phyloP scores from a whole-genome alignment of 2,888 invertebrate genomes.

The Rotaria sp. region DNA sequence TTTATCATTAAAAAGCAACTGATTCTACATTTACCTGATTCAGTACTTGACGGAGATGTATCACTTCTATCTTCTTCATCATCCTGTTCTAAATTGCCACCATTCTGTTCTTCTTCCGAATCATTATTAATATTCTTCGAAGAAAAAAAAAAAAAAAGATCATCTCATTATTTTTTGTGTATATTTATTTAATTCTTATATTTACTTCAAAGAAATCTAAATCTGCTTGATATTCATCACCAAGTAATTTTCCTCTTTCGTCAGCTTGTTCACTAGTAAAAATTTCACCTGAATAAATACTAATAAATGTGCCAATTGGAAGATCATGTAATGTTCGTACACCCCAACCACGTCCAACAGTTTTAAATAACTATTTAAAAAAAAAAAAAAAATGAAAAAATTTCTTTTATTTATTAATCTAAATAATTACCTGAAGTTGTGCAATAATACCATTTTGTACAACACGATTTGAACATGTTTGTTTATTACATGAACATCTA shows the following conservation, averaged over 20 bases:
- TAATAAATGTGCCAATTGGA: conserved; percentile 85
- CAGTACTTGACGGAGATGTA: neutral
- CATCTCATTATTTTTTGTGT: neutral
- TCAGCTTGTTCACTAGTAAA: conserved; percentile 69
- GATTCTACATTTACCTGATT: neutral
- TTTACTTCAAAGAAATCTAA: conserved; percentile 78
- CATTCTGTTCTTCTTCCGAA: neutral
- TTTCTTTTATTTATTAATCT: too few species aligned
- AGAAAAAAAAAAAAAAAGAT: neutral
- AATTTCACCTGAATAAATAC: conserved; percentile 85
- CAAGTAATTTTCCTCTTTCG: conserved; percentile 67
- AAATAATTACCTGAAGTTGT: conserved; percentile 59
- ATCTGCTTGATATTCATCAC: conserved; percentile 89
- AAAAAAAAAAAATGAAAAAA: neutral
- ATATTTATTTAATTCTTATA: too few species aligned
- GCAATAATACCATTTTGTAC: conserved; percentile 79
- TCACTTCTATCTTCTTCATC: neutral
- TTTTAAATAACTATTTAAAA: conserved; percentile 70
- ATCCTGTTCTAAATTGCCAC: neutral
- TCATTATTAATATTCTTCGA: neutral
- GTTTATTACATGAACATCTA: conserved; percentile 67
- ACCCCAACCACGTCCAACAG: conserved; percentile 84
- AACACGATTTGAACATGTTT: conserved; percentile 76
- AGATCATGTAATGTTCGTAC: conserved; percentile 87
- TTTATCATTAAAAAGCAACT: too few species aligned